Evolutionary conservation across 2,113 vertebrate genomes (phyloP).

Genomic region (Rhinolophus sinicus): DNA sequence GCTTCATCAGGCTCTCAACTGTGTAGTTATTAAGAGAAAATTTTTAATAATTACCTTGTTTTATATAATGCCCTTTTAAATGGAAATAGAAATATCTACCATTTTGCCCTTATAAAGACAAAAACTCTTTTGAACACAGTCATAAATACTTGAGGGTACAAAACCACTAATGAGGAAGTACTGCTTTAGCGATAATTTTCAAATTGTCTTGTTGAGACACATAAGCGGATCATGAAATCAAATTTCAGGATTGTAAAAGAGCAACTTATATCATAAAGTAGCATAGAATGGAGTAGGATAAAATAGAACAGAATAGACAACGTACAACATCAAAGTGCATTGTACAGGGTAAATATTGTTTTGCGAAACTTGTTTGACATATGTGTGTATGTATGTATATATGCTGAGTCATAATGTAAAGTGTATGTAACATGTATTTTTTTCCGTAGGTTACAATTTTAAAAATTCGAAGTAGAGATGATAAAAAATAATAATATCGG

Average conservation of each 20-base stretch:
- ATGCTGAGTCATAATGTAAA: neutral
- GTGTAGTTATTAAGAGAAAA: neutral
- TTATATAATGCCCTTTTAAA: neutral
- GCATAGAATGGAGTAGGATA: neutral
- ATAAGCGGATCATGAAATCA: neutral
- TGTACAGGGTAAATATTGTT: neutral
- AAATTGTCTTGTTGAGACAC: neutral
- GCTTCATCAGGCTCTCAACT: neutral
- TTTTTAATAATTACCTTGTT: neutral
- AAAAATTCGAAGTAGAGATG: neutral
- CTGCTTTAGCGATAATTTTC: neutral
- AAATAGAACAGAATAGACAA: neutral
- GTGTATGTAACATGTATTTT: neutral
- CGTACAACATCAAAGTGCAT: neutral
- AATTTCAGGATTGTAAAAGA: neutral
- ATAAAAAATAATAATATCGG: neutral
- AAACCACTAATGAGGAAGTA: neutral
- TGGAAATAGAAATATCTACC: neutral
- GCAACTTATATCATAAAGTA: neutral
- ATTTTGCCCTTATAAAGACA: neutral
- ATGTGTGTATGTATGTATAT: neutral
- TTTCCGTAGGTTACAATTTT: neutral
- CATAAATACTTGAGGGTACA: neutral
- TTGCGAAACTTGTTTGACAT: neutral
- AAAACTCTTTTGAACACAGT: neutral